Base-by-base conservation (phyloP, 92 coral and sea anemone genomes). In the Scolanthus callimorphus region DNA sequence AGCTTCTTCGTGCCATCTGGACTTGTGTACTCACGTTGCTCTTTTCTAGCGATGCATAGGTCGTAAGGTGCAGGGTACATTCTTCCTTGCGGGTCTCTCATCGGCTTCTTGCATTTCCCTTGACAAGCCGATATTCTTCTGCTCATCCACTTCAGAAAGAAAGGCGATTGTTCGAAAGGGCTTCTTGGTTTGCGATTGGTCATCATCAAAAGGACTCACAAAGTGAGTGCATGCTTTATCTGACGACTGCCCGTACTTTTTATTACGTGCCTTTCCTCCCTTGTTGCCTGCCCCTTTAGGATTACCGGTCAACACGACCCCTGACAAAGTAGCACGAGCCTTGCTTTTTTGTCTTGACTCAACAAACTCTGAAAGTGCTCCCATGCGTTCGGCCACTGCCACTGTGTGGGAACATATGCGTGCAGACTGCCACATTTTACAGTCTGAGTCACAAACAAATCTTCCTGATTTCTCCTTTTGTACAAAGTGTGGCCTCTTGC, bases 91-190 rank as follows among this genome's bases (percentile, higher is more conserved):
- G 25, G 28, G 0, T 17, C 71, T 25, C 79, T 13, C 85, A 50
- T 79, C 13, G 79, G 85, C 30, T 64, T 70, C 23, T 55, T 31
- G 44, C 85, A 79, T 37, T 52, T 63, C 0, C 85, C 85, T 43
- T 79, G 79, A 56, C 85, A 78, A 2, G 71, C 85, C 22, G 74
- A 43, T 11, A 79, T 79, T 31, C 79, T 46, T 21, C 69, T 55
- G 31, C 47, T 63, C 1, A 78, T 63, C 79, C 79, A 78, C 39
- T 70, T 78, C 25, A 78, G 69, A 34, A 70, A 48, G 59, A 78
- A 71, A 15, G 34, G 34, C 10, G 85, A 17, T 24, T 52, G 54
- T 48, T 76, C 52, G 39, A 58, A 67, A 17, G 82, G 74, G 31
- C 75, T 66, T 59, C n/a, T n/a, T n/a, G n/a, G n/a, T n/a, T n/a